These are phyloP conservation scores for Acrobasis suavella DNA, from an alignment of 2,888 invertebrate genomes.

Conservation along the genomic window DNA sequence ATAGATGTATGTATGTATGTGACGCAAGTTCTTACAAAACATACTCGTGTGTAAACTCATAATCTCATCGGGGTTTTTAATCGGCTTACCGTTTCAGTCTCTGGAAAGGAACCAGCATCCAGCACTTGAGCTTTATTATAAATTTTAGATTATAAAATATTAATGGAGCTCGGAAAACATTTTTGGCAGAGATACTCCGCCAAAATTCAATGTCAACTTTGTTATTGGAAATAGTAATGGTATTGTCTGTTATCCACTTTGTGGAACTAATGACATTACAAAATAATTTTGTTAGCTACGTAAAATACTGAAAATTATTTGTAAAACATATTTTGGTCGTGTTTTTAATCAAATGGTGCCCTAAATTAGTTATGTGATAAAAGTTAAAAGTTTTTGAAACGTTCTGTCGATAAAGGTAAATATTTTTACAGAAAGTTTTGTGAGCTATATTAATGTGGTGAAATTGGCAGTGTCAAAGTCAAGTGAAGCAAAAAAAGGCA, in stretches of 20 bases:
- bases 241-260: not conserved
- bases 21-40: not conserved
- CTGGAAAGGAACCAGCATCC: constrained; percentile 57
- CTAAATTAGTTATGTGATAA: too few species aligned
- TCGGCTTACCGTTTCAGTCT: constrained; percentile 68
- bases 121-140: constrained; percentile 55
- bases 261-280: not conserved
- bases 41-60: constrained; percentile 38
- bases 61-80: constrained; percentile 69
- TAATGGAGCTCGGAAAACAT: not conserved
- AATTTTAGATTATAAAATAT: constrained; percentile 38
- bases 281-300: not conserved
- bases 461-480: too few species aligned
- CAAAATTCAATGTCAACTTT: not conserved
- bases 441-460: too few species aligned
- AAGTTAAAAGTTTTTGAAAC: too few species aligned
- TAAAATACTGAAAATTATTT: not conserved
- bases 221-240: not conserved
- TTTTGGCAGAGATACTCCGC: not conserved
- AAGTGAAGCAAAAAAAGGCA: too few species aligned
- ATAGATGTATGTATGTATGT: too few species aligned
- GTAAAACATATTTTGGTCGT: too few species aligned
- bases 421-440: too few species aligned
- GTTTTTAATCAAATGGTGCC: not conserved
- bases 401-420: too few species aligned